phyloP scores from a whole-genome alignment of 1,140 invertebrate species.

The Rhyzopertha dominica region DNA sequence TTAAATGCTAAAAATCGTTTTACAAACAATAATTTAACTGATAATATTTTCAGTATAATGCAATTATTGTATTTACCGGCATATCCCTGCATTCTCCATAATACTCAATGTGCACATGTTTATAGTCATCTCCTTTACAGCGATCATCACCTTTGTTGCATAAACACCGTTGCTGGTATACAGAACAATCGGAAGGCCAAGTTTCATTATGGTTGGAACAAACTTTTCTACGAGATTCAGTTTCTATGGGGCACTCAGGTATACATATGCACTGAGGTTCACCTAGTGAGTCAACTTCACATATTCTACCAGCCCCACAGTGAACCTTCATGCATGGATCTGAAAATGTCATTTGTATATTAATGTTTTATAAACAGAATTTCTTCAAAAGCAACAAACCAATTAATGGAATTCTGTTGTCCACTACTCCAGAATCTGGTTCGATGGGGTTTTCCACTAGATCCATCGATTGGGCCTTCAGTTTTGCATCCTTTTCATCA shows the following conservation, averaged over 20 bases:
- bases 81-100: conserved; percentile 79
- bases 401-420: conserved; percentile 27
- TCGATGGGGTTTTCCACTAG: conserved; percentile 20
- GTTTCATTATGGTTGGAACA: conserved; percentile 93
- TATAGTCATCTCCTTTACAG: conserved; percentile 69
- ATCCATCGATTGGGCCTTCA: too few species aligned
- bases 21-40: too few species aligned
- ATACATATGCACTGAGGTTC: conserved; percentile 83
- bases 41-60: too few species aligned
- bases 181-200: conserved; percentile 86
- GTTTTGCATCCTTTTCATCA: too few species aligned
- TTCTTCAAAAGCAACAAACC: conserved; percentile 20
- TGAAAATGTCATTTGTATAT: conserved; percentile 9
- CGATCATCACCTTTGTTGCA: conserved; percentile 71
- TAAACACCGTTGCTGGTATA: conserved; percentile 84
- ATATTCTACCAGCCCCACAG: conserved; percentile 85
- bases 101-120: conserved; percentile 90
- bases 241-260: conserved; percentile 72
- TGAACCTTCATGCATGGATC: conserved; percentile 80
- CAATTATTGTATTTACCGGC: too few species aligned
- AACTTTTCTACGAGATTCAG: conserved; percentile 74
- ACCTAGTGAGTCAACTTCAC: conserved; percentile 67
- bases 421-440: conserved; percentile 19
- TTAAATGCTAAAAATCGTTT: too few species aligned
- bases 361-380: background rate